phyloP scores from a whole-genome alignment of 2,797 vertebrate genomes.

The Synaphobranchus kaupii region DNA sequence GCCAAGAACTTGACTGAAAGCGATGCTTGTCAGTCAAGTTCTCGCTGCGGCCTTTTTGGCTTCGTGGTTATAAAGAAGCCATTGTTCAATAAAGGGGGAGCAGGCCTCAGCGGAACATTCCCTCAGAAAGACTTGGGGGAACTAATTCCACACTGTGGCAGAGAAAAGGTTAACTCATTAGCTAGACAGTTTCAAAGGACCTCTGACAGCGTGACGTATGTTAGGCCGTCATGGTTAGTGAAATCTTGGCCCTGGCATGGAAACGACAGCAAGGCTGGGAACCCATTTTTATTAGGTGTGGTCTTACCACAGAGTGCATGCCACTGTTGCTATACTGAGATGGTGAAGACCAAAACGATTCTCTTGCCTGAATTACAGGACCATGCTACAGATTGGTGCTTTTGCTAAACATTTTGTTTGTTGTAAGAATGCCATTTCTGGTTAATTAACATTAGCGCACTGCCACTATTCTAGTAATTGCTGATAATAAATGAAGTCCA shows the following conservation, averaged over 20 bases:
- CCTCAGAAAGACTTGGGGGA: conserved; percentile 13
- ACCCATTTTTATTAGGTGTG: too few relatives aligned
- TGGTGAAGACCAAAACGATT: not conserved
- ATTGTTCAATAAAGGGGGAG: conserved; percentile 46
- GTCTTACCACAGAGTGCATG: not conserved
- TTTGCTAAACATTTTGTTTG: not conserved
- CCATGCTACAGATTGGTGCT: not conserved
- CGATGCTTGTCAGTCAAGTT: conserved; percentile 36
- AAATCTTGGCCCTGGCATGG: conserved; percentile 9
- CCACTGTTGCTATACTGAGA: not conserved
- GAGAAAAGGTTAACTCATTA: conserved; percentile 14
- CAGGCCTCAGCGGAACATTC: conserved; percentile 18
- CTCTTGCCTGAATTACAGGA: not conserved
- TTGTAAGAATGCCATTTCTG: not conserved
- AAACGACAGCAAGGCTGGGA: not conserved
- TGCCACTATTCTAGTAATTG: too few relatives aligned
- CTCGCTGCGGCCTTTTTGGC: conserved; percentile 44
- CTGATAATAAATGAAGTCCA: not conserved
- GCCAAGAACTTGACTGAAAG: too few relatives aligned
- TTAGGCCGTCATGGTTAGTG: conserved; percentile 12
- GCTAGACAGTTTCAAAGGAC: conserved; percentile 20
- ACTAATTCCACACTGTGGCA: conserved; percentile 5
- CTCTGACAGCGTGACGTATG: not conserved
- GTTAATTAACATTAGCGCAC: not conserved
- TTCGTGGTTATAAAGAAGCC: conserved; percentile 41